phyloP scores from a whole-genome alignment of 2,113 vertebrate species.

The Leucosticte australis region DNA sequence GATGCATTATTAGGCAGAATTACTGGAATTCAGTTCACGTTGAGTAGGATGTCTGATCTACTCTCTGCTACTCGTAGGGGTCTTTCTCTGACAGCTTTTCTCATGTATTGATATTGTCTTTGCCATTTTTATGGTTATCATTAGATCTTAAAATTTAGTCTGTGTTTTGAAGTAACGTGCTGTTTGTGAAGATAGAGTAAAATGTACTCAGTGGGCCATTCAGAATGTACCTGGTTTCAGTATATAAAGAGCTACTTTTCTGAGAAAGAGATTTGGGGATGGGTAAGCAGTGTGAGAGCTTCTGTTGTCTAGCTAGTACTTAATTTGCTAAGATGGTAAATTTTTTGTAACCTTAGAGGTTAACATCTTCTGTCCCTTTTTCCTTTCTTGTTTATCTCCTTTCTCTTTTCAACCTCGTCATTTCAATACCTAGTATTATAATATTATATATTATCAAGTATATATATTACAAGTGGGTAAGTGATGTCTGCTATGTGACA shows the following conservation, averaged over 20 bases:
- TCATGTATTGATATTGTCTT: background rate
- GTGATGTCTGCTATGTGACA: background rate
- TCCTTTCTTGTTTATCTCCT: background rate
- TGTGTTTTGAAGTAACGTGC: background rate
- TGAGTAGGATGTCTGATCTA: background rate
- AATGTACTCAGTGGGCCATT: background rate
- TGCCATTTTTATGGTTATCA: background rate
- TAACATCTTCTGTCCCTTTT: background rate
- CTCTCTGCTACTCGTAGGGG: background rate
- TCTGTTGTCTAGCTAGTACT: background rate
- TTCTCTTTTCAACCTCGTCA: background rate
- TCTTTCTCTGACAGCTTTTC: background rate
- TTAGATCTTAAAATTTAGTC: background rate
- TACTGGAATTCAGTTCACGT: background rate
- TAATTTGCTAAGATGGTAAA: background rate
- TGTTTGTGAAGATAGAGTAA: background rate
- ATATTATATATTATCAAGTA: background rate
- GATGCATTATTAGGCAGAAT: background rate
- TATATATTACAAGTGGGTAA: background rate
- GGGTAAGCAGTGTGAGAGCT: background rate
- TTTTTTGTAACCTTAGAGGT: background rate
- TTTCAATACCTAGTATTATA: background rate
- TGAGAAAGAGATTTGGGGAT: background rate
- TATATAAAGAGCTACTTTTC: background rate
- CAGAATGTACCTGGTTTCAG: background rate